Percentiles rank a stretch among this genome's conserved stretches.
phyloP scores from a whole-genome alignment of 2,888 invertebrate species.

The Sphaerophoria rueppellii region DNA sequence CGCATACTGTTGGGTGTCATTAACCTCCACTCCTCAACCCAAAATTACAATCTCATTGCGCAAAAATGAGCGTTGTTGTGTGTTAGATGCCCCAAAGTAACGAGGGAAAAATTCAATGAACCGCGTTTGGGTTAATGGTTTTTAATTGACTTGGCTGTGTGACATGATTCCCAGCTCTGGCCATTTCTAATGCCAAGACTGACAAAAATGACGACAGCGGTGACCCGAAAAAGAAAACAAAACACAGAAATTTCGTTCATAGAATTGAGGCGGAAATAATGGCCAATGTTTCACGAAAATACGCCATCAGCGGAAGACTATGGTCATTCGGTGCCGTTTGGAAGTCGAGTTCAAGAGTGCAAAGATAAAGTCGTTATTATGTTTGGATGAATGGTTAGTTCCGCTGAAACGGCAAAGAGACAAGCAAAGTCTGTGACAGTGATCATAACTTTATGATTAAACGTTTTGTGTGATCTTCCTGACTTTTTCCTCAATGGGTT shows the following conservation, averaged over 20 bases:
- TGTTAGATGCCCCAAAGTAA: slow-evolving; percentile 52
- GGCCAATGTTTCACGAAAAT: slow-evolving; percentile 51
- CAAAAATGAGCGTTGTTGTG: slow-evolving; percentile 24
- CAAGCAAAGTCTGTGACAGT: slow-evolving; percentile 51
- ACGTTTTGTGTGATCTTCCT: slow-evolving; percentile 29
- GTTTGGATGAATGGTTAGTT: slow-evolving; percentile 43
- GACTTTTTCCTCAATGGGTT: slow-evolving; percentile 14
- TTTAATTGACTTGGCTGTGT: slow-evolving; percentile 61
- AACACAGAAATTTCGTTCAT: slow-evolving; percentile 46
- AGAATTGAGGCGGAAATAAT: slow-evolving; percentile 48
- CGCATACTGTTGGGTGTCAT: slow-evolving; percentile 58
- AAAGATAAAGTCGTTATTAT: slow-evolving; percentile 67
- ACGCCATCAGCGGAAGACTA: not conserved
- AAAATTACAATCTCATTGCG: slow-evolving; percentile 45
- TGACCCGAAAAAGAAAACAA: slow-evolving; percentile 51
- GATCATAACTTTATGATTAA: slow-evolving; percentile 67
- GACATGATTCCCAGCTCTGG: slow-evolving; percentile 68
- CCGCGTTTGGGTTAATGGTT: slow-evolving; percentile 62
- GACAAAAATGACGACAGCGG: not conserved
- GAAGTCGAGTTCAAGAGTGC: slow-evolving; percentile 67
- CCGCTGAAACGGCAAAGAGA: slow-evolving; percentile 52
- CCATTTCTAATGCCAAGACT: slow-evolving; percentile 49
- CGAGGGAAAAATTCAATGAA: not conserved
- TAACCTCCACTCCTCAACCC: slow-evolving; percentile 55
- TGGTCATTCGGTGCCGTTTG: slow-evolving; percentile 53